A percentile compares a stretch with the other conserved stretches of the same genome.
phyloP scores from a whole-genome alignment of 2,797 vertebrate species.

The Gymnothorax javanicus region DNA sequence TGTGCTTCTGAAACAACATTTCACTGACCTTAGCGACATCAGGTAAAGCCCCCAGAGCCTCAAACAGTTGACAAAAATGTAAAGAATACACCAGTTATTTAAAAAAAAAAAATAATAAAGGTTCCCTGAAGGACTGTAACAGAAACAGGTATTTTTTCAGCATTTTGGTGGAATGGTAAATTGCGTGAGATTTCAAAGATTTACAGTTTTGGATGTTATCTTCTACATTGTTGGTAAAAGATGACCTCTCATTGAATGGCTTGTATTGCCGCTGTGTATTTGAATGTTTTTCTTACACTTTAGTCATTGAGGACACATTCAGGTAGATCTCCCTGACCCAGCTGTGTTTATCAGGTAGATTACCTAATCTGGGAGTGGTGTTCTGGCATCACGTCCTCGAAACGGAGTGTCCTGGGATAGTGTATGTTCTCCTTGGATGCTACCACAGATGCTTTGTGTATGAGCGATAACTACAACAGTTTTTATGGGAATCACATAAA shows the following conservation, averaged over 20 bases:
- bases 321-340: neutral
- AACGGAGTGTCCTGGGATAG: too few species aligned
- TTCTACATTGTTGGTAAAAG: neutral
- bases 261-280: neutral
- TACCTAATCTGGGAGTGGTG: too few species aligned
- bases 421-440: too few species aligned
- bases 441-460: too few species aligned
- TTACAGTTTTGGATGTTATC: neutral
- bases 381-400: too few species aligned
- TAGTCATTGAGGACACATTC: neutral
- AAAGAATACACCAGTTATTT: neutral
- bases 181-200: too few species aligned
- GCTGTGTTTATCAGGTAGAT: neutral
- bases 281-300: neutral
- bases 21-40: constrained; percentile 13
- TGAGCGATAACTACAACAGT: too few species aligned
- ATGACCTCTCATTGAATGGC: neutral
- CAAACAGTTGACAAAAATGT: neutral
- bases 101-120: too few species aligned
- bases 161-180: too few species aligned
- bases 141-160: too few species aligned
- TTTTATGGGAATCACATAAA: too few species aligned
- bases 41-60: neutral
- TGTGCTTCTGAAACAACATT: neutral
- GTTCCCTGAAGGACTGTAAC: too few species aligned